These are phyloP conservation scores for Tetramorium alpestre DNA, from an alignment of 1,140 invertebrate genomes.

Conservation along the genomic window DNA sequence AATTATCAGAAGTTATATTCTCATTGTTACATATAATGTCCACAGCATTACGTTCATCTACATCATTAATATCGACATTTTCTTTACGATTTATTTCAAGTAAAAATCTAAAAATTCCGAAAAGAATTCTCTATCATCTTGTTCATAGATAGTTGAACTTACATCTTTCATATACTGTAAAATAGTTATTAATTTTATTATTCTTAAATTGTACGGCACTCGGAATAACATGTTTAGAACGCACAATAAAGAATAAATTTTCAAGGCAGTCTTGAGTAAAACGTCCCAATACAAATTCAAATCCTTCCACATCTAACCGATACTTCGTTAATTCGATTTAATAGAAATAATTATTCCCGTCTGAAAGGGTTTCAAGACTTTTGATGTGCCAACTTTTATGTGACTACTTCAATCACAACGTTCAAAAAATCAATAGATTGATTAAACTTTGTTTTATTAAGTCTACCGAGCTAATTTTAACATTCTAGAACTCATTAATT, in stretches of 20 bases:
- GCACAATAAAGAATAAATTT: neutral
- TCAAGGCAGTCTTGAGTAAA: neutral
- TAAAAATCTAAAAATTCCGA: neutral
- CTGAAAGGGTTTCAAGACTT: neutral
- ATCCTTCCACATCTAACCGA: neutral
- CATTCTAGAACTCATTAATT: neutral
- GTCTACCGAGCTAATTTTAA: neutral
- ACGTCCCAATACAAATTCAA: neutral
- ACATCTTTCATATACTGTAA: neutral
- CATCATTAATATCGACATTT: neutral
- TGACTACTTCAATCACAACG: neutral
- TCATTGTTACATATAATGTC: neutral
- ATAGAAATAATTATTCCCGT: neutral
- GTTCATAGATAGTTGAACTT: neutral
- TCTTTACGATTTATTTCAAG: neutral
- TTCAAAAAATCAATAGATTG: neutral
- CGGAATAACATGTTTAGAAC: neutral
- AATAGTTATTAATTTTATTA: neutral
- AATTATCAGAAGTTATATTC: neutral
- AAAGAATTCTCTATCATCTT: neutral
- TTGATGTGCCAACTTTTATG: neutral
- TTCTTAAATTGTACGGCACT: neutral
- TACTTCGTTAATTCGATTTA: neutral
- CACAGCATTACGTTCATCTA: neutral
- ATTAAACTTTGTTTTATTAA: neutral